A percentile compares a stretch with the other conserved stretches of the same genome.
phyloP scores from a whole-genome alignment of 1,140 invertebrate genomes.

The Ooceraea biroi region DNA sequence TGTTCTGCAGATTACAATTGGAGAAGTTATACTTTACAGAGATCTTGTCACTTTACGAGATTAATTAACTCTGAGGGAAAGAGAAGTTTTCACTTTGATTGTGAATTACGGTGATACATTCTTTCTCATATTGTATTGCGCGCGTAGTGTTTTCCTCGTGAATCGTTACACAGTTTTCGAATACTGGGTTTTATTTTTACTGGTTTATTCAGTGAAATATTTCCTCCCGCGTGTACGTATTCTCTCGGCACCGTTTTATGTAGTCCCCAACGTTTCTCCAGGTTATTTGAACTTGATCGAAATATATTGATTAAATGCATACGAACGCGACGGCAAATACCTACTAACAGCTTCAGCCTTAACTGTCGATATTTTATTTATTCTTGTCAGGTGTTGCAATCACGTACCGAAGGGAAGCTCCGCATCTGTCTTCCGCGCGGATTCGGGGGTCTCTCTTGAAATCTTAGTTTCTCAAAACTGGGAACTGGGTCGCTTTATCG shows the following conservation, averaged over 20 bases:
- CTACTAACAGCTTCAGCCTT: not conserved
- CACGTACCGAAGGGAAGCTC: not conserved
- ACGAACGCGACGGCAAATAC: constrained; percentile 28
- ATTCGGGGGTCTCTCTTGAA: not conserved
- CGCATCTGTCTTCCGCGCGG: not conserved
- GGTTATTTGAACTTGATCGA: not conserved
- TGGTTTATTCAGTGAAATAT: not conserved
- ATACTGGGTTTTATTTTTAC: not conserved
- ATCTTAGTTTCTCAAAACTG: not conserved
- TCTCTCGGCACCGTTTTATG: constrained; percentile 3
- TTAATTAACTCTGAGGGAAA: constrained; percentile 27
- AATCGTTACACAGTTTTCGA: not conserved
- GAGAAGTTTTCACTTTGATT: not conserved
- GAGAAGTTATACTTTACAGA: constrained; percentile 2
- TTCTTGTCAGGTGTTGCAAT: constrained; percentile 1
- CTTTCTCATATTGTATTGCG: not conserved
- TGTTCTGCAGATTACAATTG: not conserved
- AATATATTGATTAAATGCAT: constrained; percentile 24
- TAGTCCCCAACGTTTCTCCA: constrained; percentile 5
- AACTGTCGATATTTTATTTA: constrained; percentile 34
- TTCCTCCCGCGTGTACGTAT: not conserved
- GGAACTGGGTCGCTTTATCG: constrained; percentile 29
- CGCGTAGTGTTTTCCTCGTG: not conserved
- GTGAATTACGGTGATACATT: not conserved
- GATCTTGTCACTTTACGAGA: not conserved